Evolutionary conservation across 2,113 vertebrate genomes (phyloP).

Genomic region (Gymnobelideus leadbeateri): DNA sequence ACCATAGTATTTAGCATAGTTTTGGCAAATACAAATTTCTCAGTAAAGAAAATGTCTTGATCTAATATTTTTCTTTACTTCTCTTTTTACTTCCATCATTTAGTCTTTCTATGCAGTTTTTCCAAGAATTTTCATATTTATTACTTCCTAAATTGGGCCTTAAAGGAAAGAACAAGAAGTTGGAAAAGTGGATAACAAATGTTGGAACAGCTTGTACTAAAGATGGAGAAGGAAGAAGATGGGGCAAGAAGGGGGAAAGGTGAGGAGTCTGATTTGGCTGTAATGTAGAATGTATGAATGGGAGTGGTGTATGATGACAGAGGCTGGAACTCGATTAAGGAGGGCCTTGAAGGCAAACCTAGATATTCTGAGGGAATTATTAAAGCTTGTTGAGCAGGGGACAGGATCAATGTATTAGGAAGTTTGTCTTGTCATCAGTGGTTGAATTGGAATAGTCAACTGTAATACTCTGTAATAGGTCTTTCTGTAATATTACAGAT

Average conservation of each 20-base stretch:
- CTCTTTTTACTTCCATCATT: not conserved
- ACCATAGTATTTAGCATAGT: not conserved
- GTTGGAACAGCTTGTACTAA: not conserved
- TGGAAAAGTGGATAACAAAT: not conserved
- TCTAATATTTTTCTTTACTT: not conserved
- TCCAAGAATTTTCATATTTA: not conserved
- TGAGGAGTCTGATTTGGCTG: not conserved
- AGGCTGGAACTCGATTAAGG: not conserved
- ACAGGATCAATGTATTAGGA: not conserved
- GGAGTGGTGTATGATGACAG: not conserved
- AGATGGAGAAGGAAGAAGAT: not conserved
- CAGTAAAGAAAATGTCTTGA: not conserved
- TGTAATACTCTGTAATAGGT: too few relatives aligned
- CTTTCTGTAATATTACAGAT: not conserved
- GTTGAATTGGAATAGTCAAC: not conserved
- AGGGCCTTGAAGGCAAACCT: not conserved
- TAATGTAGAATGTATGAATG: not conserved
- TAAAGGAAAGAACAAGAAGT: not conserved
- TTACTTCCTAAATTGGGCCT: not conserved
- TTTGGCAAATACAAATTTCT: not conserved
- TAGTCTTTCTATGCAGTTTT: not conserved
- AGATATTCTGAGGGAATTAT: not conserved
- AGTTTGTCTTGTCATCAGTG: not conserved
- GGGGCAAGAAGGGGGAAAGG: not conserved
- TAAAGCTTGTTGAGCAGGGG: not conserved